Base-by-base conservation (phyloP, 2,113 vertebrate species). In the Mirounga angustirostris region DNA sequence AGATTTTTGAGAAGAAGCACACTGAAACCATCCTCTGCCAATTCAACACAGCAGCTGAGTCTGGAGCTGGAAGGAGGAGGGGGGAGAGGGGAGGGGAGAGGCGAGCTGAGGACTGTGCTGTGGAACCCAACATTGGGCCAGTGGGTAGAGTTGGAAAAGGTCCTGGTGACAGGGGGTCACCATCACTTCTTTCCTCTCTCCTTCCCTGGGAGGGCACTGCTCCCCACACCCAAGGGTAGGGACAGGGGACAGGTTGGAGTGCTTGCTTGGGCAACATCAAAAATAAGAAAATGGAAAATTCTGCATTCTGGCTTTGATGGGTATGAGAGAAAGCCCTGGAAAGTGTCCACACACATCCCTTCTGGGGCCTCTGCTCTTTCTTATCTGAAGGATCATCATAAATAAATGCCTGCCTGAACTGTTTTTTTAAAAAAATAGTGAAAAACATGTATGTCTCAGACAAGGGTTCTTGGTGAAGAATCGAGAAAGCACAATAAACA, bases 101-200 rank as follows among this genome's bases (percentile, higher is more conserved):
- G 22, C 0, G 1, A 24, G 21, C 10, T 21, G 14, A 58, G 56
- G 80, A 15, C 13, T 16, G 4, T 46, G 46, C 24, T 40, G 6
- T 74, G 33, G 22, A 71, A 43, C 40, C 22, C 73, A 54, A 1
- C 7, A 11, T 3, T 0, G 6, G 40, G 30, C 58, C 26, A 24
- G n/a, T 13, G 22, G 36, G 40, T 4, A 22, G 46, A 92, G 19
- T 36, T 43, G 30, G 26, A 21, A 58, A 40, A 63, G 16, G 46
- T 13, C 5, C 1, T 36, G 9, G 21, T 10, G 10, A 5, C 4
- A 8, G 9, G 6, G 33, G 2, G 4, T 30, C n/a, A 21, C 11
- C 0, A 0, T 12, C 6, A 43, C 33, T 6, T 26, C 15, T 33
- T 50, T 43, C 28, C 40, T 22, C 59, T 9, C 56, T 61, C 50